These are phyloP conservation scores for Arnoldichthys spilopterus DNA, from an alignment of 2,797 vertebrate genomes.

Conservation along the genomic window DNA sequence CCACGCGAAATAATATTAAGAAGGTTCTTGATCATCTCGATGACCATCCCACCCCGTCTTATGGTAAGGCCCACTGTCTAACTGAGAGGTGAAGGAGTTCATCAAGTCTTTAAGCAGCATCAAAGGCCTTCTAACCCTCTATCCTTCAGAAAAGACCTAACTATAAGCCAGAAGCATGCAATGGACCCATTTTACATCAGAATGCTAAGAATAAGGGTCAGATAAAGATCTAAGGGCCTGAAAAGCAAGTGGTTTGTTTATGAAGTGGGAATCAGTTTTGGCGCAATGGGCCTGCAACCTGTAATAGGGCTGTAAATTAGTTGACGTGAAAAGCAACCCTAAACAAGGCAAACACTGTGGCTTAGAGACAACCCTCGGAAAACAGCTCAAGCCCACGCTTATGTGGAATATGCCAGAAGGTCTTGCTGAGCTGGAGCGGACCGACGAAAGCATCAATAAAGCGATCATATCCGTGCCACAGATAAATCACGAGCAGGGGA, in stretches of 20 bases:
- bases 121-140: neutral
- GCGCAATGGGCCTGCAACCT: constrained; percentile 1
- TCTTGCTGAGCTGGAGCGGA: neutral
- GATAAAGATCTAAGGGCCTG: constrained; percentile 9
- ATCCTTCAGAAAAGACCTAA: neutral
- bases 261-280: neutral
- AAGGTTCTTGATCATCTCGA: too few species aligned
- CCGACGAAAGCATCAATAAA: neutral
- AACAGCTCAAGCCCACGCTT: neutral
- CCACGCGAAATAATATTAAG: too few species aligned
- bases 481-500: constrained; percentile 11
- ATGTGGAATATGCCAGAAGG: neutral
- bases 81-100: neutral
- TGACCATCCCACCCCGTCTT: neutral
- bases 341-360: neutral
- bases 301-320: constrained; percentile 11
- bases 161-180: neutral
- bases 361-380: neutral
- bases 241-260: constrained; percentile 14
- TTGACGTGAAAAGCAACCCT: constrained; percentile 9
- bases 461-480: neutral
- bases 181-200: neutral
- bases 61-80: neutral
- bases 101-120: neutral
- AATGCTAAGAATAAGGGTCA: constrained; percentile 17